Conservation (phyloP, 2,113 vertebrate genomes). For the Pan paniscus region DNA sequence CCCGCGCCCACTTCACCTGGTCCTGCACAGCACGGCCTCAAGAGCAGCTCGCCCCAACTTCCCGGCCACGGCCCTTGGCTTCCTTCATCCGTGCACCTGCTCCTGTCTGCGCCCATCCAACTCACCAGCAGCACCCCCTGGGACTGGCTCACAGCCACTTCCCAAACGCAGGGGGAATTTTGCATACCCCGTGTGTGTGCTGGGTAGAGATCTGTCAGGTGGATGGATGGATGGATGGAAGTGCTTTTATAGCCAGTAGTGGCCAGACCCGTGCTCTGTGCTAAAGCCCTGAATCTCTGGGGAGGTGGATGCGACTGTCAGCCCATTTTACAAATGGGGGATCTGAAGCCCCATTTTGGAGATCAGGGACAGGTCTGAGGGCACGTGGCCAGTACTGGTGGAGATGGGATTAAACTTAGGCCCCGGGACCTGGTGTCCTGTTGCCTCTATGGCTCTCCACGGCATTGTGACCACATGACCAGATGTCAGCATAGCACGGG, state of each 20-base stretch:
- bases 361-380: background rate
- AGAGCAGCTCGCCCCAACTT: no score
- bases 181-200: background rate
- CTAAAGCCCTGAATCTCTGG: background rate
- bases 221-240: fast-evolving
- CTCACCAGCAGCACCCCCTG: background rate
- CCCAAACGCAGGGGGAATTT: background rate
- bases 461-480: background rate
- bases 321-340: no score
- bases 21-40: no score
- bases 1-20: background rate
- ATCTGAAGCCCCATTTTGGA: fast-evolving
- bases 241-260: fast-evolving
- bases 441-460: background rate
- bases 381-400: no score
- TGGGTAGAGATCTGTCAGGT: fast-evolving
- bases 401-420: no score
- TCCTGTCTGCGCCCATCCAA: background rate
- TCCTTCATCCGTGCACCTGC: no score
- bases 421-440: no score
- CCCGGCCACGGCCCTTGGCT: fast-evolving
- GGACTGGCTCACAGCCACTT: background rate
- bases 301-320: fast-evolving
- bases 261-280: fast-evolving
- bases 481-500: fast-evolving